Evolutionary conservation across 2,113 vertebrate genomes (phyloP).

Genomic region (Zosterops borbonicus): DNA sequence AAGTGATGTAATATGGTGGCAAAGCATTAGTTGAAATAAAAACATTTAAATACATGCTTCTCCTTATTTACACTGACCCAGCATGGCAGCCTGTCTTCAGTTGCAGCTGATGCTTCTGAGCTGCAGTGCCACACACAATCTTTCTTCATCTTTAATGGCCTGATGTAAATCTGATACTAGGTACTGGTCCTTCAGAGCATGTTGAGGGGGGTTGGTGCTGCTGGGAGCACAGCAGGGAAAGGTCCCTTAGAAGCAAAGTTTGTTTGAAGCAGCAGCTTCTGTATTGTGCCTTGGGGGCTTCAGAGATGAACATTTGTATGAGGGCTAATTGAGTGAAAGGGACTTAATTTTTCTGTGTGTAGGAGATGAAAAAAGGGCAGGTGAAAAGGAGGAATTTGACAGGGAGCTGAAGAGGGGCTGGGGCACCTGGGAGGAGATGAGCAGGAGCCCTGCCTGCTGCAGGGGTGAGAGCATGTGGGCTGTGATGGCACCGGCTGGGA

Average conservation of each 20-base stretch:
- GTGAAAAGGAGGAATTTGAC: not conserved
- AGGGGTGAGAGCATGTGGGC: not conserved
- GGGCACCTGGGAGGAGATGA: not conserved
- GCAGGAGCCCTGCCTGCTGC: not conserved
- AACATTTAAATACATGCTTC: slow-evolving; percentile 55
- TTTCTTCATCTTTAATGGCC: not conserved
- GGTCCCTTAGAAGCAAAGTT: not conserved
- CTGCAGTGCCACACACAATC: not conserved
- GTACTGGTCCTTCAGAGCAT: not conserved
- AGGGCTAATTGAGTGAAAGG: not conserved
- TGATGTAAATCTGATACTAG: not conserved
- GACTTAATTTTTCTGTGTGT: too few relatives aligned
- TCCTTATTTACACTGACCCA: not conserved
- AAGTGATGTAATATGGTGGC: slow-evolving; percentile 77
- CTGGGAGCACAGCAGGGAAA: not conserved
- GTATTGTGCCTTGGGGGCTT: not conserved
- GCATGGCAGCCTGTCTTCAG: not conserved
- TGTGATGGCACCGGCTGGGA: rapidly evolving
- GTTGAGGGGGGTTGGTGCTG: not conserved
- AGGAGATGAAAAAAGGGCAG: not conserved
- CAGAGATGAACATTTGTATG: not conserved
- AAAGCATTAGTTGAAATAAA: slow-evolving; percentile 78
- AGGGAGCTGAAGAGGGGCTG: not conserved
- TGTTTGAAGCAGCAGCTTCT: not conserved
- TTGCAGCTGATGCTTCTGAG: not conserved